Evolutionary conservation across 2,797 vertebrate genomes (phyloP), one percentile per base, ranked within the genome.

Genomic region (Moxostoma hubbsi): DNA sequence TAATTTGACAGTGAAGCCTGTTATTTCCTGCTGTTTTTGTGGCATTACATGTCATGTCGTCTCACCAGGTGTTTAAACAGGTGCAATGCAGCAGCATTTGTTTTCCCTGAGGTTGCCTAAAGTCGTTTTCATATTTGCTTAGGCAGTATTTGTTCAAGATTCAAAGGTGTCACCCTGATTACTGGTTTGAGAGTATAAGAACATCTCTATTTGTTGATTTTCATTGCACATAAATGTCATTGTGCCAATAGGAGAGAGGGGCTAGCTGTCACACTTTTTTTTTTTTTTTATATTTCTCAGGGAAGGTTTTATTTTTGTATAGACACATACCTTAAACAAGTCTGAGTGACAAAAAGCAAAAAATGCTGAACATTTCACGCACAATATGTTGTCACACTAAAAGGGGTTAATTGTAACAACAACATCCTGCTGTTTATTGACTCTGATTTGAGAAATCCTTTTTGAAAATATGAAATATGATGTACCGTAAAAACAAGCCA

Each of bases 71-170:
- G 82, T 77, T 61, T 75, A 58, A 79, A 78, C 81, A 86, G 85
- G 85, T 87, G 83, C 85, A 87, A 84, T 87, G 86, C 86, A 87
- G 83, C 74, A 87, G 64, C 75, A 67, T 11, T 16, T 59, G 62
- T 50, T 51, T 1, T 67, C 51, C 4, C 36, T 16, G 11, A 47
- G n/a, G 15, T 24, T 24, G 36, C 58, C 36, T 36, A 6, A 58
- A 72, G 54, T 77, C 64, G 64, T 58, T 59, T 72, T 65, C 1
- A 68, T 45, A 6, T 68, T 15, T 73, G 49, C 24, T 5, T 10
- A 8, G 10, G 10, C 1, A 43, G 36, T 53, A 45, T 36, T 53
- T 24, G 6, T 61, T 8, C 13, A 69, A 36, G 16, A 36, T 36
- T 36, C 46, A 45, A 36, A 70, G 16, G 66, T 63, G 11, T 16